Evolutionary conservation across 2,888 invertebrate genomes (phyloP).

Genomic region (Selenia dentaria): DNA sequence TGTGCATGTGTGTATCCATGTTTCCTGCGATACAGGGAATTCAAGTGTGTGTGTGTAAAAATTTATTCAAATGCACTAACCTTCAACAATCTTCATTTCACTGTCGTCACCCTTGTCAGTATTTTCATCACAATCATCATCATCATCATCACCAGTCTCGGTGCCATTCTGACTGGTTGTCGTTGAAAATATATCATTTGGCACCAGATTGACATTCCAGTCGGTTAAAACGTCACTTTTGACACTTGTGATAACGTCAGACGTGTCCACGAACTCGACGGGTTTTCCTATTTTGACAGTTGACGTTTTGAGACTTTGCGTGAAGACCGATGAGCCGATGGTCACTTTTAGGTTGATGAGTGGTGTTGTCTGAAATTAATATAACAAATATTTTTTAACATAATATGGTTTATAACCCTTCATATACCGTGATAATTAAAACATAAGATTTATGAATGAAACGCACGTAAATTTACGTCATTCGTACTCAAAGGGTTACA

Average conservation of each 20-base stretch:
- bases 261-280: conserved; percentile 10
- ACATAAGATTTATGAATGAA: too few species aligned
- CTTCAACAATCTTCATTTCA: conserved; percentile 64
- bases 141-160: conserved; percentile 30
- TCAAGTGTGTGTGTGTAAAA: too few species aligned
- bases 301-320: conserved; percentile 53
- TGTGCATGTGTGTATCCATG: too few species aligned
- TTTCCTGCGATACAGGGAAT: too few species aligned
- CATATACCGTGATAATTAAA: too few species aligned
- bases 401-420: too few species aligned
- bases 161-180: conserved; percentile 20
- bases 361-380: conserved; percentile 49
- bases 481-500: too few species aligned
- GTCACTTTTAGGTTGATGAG: conserved; percentile 58
- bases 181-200: conserved; percentile 22
- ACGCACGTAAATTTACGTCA: too few species aligned
- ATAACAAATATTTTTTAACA: background rate
- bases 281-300: conserved; percentile 32
- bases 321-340: conserved; percentile 56
- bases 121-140: conserved; percentile 33
- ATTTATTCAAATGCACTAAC: too few species aligned
- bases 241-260: conserved; percentile 9
- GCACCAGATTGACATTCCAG: conserved; percentile 17
- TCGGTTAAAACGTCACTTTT: conserved; percentile 7
- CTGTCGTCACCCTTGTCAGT: conserved; percentile 40